phyloP scores from a whole-genome alignment of 2,797 vertebrate genomes.

The Pelobates cultripes region DNA sequence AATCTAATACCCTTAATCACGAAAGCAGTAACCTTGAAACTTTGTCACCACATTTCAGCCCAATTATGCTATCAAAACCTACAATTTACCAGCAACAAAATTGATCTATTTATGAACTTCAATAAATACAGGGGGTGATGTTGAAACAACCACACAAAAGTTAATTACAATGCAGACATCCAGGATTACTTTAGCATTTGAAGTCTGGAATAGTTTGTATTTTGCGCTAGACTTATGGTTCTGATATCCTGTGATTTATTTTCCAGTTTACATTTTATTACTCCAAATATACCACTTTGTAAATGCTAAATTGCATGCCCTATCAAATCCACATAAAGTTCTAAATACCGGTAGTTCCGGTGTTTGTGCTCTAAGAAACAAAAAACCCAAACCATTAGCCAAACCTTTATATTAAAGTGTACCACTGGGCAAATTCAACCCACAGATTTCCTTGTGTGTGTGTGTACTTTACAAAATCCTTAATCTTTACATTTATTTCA shows the following conservation, averaged over 20 bases:
- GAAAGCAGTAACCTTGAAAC: too few species aligned
- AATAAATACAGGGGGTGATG: neutral
- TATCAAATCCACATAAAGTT: neutral
- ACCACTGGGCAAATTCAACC: too few species aligned
- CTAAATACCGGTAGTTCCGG: neutral
- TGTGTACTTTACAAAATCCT: too few species aligned
- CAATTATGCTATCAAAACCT: neutral
- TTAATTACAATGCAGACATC: neutral
- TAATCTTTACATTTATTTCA: too few species aligned
- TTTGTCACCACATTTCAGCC: neutral
- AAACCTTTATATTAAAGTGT: too few species aligned
- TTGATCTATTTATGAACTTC: neutral
- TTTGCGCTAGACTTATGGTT: neutral
- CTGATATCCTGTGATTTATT: neutral
- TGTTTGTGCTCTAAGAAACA: too few species aligned
- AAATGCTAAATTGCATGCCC: neutral
- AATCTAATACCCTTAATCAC: neutral
- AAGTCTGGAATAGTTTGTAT: too few species aligned
- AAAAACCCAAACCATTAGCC: too few species aligned
- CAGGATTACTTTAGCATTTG: neutral
- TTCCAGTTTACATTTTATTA: neutral
- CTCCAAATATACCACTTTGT: neutral
- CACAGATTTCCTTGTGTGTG: too few species aligned
- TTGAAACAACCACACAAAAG: neutral
- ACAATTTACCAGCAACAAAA: neutral